phyloP scores from a whole-genome alignment of 2,113 vertebrate genomes.

The Globicephala melas region DNA sequence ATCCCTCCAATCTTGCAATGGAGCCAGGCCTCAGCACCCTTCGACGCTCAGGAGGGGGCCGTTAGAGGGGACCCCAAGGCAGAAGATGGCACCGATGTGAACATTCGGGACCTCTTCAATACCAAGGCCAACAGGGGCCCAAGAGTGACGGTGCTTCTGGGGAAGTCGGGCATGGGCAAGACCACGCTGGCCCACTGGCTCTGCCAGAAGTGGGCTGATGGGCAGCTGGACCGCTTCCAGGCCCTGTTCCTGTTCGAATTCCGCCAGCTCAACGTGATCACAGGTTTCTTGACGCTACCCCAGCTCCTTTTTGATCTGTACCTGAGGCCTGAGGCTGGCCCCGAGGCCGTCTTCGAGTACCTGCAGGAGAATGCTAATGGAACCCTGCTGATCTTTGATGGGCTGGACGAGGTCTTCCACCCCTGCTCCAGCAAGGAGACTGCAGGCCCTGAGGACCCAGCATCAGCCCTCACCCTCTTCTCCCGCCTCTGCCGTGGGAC shows the following conservation, averaged over 20 bases:
- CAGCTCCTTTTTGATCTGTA: conserved; percentile 89
- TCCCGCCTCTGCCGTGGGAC: conserved; percentile 84
- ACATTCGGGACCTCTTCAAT: conserved; percentile 84
- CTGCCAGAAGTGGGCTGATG: conserved; percentile 87
- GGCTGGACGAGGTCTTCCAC: conserved; percentile 89
- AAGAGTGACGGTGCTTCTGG: conserved; percentile 84
- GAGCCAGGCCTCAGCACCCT: conserved; percentile 65
- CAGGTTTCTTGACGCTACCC: conserved; percentile 81
- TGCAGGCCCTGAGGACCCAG: rapidly evolving
- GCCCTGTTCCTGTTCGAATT: conserved; percentile 93
- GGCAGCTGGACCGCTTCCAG: conserved; percentile 82
- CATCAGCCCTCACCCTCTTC: conserved; percentile 85
- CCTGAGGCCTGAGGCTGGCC: conserved; percentile 76
- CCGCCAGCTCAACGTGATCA: conserved; percentile 89
- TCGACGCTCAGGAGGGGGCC: conserved; percentile 67
- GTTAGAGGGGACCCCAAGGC: background rate
- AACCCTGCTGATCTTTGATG: conserved; percentile 91
- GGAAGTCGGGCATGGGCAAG: conserved; percentile 91
- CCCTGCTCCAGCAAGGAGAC: background rate
- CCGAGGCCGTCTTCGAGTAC: conserved; percentile 81
- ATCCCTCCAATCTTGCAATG: conserved; percentile 79
- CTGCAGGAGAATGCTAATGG: conserved; percentile 84
- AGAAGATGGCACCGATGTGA: conserved; percentile 78
- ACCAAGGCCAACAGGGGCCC: background rate
- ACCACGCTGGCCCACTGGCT: conserved; percentile 86